These are phyloP conservation scores for Zaprionus obscuricornis DNA, from an alignment of 2,888 invertebrate genomes.

Conservation along the genomic window DNA sequence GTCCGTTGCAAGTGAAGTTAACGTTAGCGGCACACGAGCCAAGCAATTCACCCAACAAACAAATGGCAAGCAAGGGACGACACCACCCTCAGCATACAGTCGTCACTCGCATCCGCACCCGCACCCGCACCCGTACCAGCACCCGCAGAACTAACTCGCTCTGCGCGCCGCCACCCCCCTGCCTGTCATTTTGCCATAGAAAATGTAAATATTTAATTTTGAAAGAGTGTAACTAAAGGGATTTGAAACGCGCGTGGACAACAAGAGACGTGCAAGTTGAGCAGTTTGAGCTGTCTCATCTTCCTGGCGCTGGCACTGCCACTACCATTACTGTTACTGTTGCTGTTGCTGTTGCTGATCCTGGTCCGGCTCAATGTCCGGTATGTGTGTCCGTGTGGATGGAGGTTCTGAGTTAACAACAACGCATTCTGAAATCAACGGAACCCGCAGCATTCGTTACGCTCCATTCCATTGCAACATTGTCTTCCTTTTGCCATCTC, in stretches of 20 bases:
- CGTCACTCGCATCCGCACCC: background rate
- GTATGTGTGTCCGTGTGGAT: conserved; percentile 1
- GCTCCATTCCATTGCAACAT: conserved; percentile 55
- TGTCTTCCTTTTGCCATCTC: conserved; percentile 23
- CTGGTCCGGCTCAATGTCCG: too few relatives aligned
- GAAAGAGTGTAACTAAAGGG: conserved; percentile 80
- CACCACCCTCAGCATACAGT: too few relatives aligned
- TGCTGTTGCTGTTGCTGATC: background rate
- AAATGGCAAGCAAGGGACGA: too few relatives aligned
- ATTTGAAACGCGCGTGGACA: conserved; percentile 78
- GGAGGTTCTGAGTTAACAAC: background rate
- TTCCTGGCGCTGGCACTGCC: background rate
- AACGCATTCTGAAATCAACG: conserved; percentile 65
- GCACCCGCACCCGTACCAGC: conserved; percentile 19
- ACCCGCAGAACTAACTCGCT: conserved; percentile 16
- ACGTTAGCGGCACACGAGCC: too few relatives aligned
- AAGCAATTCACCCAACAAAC: too few relatives aligned
- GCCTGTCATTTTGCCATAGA: conserved; percentile 38
- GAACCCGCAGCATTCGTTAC: conserved; percentile 80
- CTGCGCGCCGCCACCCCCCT: conserved; percentile 12
- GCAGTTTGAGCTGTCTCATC: background rate
- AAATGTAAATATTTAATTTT: conserved; percentile 82
- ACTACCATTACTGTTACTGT: conserved; percentile 4
- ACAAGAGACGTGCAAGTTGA: conserved; percentile 2
- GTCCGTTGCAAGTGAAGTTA: too few relatives aligned